A percentile compares a stretch with the other conserved stretches of the same genome.
phyloP scores from a whole-genome alignment of 2,888 invertebrate species.

The Stenchaetothrips biformis region DNA sequence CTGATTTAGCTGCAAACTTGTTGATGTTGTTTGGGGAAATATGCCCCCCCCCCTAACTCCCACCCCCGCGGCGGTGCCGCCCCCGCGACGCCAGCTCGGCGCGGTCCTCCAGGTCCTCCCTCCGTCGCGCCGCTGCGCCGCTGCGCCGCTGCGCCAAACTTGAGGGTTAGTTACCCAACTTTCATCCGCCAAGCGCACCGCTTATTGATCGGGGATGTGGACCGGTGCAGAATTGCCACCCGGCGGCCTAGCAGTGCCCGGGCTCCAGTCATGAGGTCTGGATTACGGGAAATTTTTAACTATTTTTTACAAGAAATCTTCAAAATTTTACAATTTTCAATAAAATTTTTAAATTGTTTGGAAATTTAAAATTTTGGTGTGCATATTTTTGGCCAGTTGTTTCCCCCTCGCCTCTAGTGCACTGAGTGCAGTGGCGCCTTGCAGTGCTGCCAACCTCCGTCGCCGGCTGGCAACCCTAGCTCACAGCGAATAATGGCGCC shows the following conservation, averaged over 20 bases:
- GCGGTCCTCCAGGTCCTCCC: background rate
- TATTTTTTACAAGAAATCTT: too few species aligned
- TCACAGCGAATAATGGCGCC: too few species aligned
- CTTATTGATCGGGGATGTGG: background rate
- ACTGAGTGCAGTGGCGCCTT: too few species aligned
- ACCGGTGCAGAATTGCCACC: background rate
- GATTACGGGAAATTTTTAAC: too few species aligned
- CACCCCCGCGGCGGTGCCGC: background rate
- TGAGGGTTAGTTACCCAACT: conserved; percentile 3
- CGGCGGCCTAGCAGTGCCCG: background rate
- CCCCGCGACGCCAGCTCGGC: background rate
- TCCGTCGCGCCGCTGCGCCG: background rate
- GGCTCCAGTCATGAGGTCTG: background rate
- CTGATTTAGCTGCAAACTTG: conserved; percentile 16
- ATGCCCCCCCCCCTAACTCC: background rate
- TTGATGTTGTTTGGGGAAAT: conserved; percentile 14
- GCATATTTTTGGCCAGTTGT: too few species aligned
- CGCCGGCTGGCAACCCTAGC: too few species aligned
- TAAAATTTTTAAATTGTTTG: too few species aligned
- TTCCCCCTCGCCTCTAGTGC: too few species aligned
- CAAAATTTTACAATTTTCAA: too few species aligned
- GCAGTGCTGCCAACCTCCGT: too few species aligned
- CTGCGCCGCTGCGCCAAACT: background rate
- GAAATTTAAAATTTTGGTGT: too few species aligned
- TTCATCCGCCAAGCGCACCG: background rate